A percentile compares a stretch with the other conserved stretches of the same genome.
Conservation (phyloP, 2,797 vertebrate species). For the Eulemur albifrons region DNA sequence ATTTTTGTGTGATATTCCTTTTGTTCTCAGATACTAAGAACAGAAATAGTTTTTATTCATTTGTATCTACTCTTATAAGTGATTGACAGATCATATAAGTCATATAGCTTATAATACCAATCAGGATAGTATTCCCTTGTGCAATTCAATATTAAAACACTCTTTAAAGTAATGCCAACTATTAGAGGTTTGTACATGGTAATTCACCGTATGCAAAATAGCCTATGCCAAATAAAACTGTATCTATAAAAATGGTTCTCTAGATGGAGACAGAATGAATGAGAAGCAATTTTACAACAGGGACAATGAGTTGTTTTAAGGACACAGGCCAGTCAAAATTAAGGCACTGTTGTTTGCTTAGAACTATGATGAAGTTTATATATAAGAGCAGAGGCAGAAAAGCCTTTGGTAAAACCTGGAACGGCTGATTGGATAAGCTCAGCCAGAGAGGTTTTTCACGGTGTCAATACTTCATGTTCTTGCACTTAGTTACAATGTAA, state of each 20-base stretch:
- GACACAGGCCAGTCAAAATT: neutral
- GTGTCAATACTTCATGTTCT: neutral
- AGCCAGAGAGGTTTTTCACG: neutral
- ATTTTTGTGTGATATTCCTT: constrained; percentile 26
- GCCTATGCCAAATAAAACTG: neutral
- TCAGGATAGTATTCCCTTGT: neutral
- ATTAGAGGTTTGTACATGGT: neutral
- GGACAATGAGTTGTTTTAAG: neutral
- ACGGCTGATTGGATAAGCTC: neutral
- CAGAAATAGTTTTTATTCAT: neutral
- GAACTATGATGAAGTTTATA: neutral
- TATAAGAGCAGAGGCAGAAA: neutral
- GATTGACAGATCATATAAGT: constrained; percentile 3
- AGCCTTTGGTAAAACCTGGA: neutral
- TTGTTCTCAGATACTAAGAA: constrained; percentile 35
- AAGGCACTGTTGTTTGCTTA: neutral
- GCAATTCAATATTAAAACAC: neutral
- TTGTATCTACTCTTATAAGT: neutral
- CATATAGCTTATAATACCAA: neutral
- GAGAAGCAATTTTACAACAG: constrained; percentile 1
- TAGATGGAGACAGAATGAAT: neutral
- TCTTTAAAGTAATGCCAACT: constrained; percentile 8
- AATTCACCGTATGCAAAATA: constrained; percentile 1
- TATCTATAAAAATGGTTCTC: neutral
- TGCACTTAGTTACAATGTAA: neutral